Base-by-base conservation (phyloP, 2,888 invertebrate genomes). In the Mythimna ferrago region DNA sequence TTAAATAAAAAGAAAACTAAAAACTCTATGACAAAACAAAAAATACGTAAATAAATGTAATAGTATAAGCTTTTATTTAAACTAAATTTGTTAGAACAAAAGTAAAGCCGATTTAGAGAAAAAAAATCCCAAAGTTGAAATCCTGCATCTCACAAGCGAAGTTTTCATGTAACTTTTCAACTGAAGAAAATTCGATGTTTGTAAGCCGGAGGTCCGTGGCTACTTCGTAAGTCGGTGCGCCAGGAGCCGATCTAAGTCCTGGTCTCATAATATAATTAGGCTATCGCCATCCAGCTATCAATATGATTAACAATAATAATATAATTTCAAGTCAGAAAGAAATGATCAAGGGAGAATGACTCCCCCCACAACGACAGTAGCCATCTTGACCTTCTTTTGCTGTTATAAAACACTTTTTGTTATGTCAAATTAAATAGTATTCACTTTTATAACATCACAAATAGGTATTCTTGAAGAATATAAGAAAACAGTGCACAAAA, bases 131-230 rank as follows among this genome's bases (percentile, higher is more conserved):
- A 6, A 78, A 68, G 2, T 53, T 78, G 1, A 19, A 60, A 61
- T 68, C 60, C 75, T 78, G 10, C 56, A 74, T 78, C 78, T n/a
- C 78, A 53, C 75, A 51, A 78, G 6, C 26, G 4, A 11, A 56
- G 41, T 74, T 74, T 64, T 54, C 60, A 0, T 6, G 11, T 0
- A 2, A 11, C 6, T 6, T 68, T 64, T 64, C 9, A 19, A 26
- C 0, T 1, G 44, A 0, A 21, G 6, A 16, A 6, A 21, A 48
- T 68, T 44, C 11, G 6, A 0, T 19, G 0, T 0, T 0, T 19
- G 2, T 26, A 7, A 0, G 32, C 64, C 1, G 80, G 80, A n/a
- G 78, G 78, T 78, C 78, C 80, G 75, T 80, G 51, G 80, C 75
- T 78, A 68, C 78, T 26, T 48, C 54, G 76, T 1, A 26, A 65